Conservation (phyloP, 37 sponge, comb jelly and placozoan genomes). For the Crambe crambe region DNA sequence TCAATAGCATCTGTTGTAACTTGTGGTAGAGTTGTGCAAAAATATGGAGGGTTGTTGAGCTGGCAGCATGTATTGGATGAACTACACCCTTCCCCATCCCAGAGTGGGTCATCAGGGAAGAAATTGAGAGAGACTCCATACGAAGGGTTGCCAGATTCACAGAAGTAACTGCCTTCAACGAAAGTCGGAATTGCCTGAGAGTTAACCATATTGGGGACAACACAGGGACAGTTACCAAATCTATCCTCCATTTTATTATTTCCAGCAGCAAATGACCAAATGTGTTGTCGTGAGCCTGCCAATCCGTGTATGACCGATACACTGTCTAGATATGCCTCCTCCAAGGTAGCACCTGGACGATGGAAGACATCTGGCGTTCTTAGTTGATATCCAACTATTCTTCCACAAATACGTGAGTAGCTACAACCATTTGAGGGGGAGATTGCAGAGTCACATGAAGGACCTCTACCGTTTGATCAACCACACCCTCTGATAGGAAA, state of each 20-base stretch:
- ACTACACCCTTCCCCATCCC: slow-evolving; percentile 39
- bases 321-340: not conserved
- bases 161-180: slow-evolving; percentile 15
- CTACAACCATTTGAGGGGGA: not conserved
- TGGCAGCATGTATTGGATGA: slow-evolving; percentile 6
- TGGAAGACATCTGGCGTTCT: not conserved
- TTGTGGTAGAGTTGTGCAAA: slow-evolving; percentile 10
- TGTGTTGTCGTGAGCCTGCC: not conserved
- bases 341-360: not conserved
- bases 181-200: not conserved
- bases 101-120: slow-evolving; percentile 27
- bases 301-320: not conserved
- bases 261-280: not conserved
- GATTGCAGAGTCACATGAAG: not conserved
- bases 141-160: not conserved
- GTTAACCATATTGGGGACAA: not conserved
- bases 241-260: too few relatives aligned
- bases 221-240: not conserved
- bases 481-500: too few relatives aligned
- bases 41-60: slow-evolving; percentile 25
- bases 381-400: not conserved
- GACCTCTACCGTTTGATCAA: not conserved
- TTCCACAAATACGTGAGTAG: not conserved
- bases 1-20: slow-evolving; percentile 29
- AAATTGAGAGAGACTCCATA: too few relatives aligned